These are phyloP conservation scores for Lerista edwardsae DNA, from an alignment of 2,797 vertebrate species.

Conservation along the genomic window DNA sequence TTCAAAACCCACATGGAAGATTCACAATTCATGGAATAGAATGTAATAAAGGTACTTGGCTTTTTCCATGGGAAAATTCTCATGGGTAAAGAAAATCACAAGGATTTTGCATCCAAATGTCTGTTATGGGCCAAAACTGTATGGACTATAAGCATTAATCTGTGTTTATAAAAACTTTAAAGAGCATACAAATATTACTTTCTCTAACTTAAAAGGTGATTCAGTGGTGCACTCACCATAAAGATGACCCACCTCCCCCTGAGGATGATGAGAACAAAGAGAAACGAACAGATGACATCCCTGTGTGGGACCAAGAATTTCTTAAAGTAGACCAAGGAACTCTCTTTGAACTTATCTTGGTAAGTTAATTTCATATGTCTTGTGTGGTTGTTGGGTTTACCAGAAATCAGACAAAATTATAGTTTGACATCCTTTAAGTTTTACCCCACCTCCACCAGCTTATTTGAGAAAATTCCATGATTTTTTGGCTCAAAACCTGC, in stretches of 20 bases:
- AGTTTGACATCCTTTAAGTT: too few relatives aligned
- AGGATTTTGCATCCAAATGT: too few relatives aligned
- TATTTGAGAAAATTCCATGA: too few relatives aligned
- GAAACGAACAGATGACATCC: conserved; percentile 98
- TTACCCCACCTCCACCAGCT: too few relatives aligned
- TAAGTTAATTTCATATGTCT: conserved; percentile 67
- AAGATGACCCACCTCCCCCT: conserved; percentile 98
- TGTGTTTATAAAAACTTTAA: conserved; percentile 14
- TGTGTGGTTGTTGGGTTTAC: not conserved
- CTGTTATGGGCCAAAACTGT: not conserved
- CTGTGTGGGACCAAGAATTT: conserved; percentile 99
- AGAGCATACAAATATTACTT: not conserved
- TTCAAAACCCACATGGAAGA: too few relatives aligned
- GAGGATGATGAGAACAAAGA: conserved; percentile 99
- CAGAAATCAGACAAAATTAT: too few relatives aligned
- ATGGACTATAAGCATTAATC: not conserved
- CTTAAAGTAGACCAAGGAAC: conserved; percentile 99
- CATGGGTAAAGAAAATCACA: too few relatives aligned
- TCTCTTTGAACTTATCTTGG: conserved; percentile 98
- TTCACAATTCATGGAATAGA: too few relatives aligned
- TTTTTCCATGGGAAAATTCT: too few relatives aligned
- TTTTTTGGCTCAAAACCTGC: too few relatives aligned
- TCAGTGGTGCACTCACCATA: conserved; percentile 99
- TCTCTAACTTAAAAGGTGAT: conserved; percentile 84
- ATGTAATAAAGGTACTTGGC: too few relatives aligned